Conservation (phyloP, 2,797 vertebrate species). For the Hafferia zeledoni region DNA sequence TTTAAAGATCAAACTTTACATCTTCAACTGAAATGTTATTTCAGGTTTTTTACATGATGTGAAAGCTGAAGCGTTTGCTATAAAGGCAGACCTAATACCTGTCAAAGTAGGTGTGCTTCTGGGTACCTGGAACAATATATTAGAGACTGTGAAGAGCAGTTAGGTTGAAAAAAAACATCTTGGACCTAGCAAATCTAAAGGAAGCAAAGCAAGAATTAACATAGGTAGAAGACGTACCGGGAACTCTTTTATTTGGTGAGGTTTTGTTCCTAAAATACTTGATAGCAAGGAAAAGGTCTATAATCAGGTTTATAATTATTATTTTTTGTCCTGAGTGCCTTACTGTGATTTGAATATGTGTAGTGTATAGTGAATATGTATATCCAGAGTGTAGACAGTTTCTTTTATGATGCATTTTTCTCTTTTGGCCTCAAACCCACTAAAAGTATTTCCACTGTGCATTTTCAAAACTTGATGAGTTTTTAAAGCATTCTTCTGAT, state of each 20-base stretch:
- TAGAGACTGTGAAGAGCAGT: not conserved
- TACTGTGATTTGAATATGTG: not conserved
- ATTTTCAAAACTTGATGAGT: not conserved
- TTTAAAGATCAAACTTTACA: not conserved
- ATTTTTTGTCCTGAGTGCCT: not conserved
- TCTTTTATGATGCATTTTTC: not conserved
- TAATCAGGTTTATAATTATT: not conserved
- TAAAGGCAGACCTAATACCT: not conserved
- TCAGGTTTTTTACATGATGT: not conserved
- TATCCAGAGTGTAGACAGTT: not conserved
- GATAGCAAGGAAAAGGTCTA: not conserved
- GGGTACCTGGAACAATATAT: not conserved
- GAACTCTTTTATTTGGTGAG: not conserved
- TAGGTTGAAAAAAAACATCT: not conserved
- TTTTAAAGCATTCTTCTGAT: not conserved
- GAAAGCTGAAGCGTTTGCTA: not conserved
- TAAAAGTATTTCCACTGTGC: not conserved
- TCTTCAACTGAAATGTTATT: not conserved
- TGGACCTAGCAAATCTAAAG: not conserved
- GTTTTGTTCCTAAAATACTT: not conserved
- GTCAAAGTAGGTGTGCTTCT: not conserved
- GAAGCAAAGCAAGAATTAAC: not conserved
- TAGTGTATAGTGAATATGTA: not conserved
- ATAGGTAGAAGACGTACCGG: not conserved
- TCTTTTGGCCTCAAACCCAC: not conserved